A percentile compares a stretch with the other conserved stretches of the same genome.
These are phyloP conservation scores for Eumeta japonica DNA, from an alignment of 1,140 invertebrate genomes.

Conservation along the genomic window DNA sequence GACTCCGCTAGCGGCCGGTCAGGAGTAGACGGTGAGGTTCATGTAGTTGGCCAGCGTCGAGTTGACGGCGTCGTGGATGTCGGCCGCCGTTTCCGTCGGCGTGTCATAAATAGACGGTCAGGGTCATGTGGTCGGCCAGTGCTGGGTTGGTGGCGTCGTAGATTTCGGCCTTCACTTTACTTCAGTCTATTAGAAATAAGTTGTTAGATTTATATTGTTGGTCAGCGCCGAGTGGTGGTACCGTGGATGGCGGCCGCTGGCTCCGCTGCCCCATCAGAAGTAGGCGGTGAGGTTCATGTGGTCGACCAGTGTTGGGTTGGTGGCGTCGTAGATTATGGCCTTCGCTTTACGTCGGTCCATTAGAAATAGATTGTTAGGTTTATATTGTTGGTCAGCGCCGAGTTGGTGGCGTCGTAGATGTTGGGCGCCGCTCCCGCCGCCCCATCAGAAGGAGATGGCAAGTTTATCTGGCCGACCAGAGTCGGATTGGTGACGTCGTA, in stretches of 20 bases:
- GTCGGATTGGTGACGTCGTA: conserved; percentile 45
- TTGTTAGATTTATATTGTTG: conserved; percentile 61
- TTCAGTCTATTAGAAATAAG: conserved; percentile 61
- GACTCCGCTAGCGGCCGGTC: conserved; percentile 19
- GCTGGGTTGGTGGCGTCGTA: conserved; percentile 15
- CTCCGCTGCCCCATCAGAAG: conserved; percentile 55
- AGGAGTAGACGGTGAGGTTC: conserved; percentile 65
- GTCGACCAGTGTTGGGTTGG: conserved; percentile 44
- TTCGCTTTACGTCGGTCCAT: conserved; percentile 13
- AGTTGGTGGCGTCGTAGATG: conserved; percentile 41
- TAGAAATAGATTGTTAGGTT: conserved; percentile 65
- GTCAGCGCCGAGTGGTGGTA: conserved; percentile 39
- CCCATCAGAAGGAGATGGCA: conserved; percentile 64
- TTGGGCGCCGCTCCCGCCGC: conserved; percentile 11
- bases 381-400: conserved; percentile 49
- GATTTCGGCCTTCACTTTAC: conserved; percentile 5
- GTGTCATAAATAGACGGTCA: too few relatives aligned
- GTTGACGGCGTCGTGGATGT: conserved; percentile 41
- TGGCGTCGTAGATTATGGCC: conserved; percentile 29
- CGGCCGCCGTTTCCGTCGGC: conserved; percentile 11
- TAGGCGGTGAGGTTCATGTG: conserved; percentile 64
- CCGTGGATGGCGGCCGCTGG: conserved; percentile 20
- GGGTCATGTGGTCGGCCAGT: too few relatives aligned
- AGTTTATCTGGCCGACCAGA: conserved; percentile 57
- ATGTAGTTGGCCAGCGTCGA: conserved; percentile 49